These are phyloP conservation scores for Pedionomus torquatus DNA, from an alignment of 2,113 vertebrate genomes.

Conservation along the genomic window DNA sequence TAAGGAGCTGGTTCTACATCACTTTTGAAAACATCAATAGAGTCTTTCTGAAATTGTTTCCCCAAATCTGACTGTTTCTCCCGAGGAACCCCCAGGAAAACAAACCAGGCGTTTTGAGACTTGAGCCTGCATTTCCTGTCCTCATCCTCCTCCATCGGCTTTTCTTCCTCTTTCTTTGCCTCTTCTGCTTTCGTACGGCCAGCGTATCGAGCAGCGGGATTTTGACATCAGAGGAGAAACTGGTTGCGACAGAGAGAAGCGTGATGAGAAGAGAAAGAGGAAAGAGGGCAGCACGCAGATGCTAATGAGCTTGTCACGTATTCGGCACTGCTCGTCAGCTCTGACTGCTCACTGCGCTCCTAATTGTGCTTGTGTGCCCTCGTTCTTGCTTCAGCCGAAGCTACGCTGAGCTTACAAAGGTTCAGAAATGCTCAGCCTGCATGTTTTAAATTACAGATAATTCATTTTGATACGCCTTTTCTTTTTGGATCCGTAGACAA, in stretches of 20 bases:
- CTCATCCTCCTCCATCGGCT: not conserved
- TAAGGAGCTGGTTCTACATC: not conserved
- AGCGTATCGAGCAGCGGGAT: not conserved
- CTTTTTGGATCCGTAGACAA: not conserved
- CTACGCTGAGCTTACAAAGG: not conserved
- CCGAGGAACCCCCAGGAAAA: not conserved
- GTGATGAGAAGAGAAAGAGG: not conserved
- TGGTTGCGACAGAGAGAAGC: not conserved
- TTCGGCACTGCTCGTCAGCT: not conserved
- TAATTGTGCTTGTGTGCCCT: not conserved
- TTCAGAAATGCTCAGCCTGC: not conserved
- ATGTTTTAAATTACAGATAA: conserved; percentile 35
- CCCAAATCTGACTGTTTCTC: not conserved
- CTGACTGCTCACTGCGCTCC: not conserved
- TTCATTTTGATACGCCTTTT: not conserved
- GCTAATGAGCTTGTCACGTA: not conserved
- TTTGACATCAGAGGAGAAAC: conserved; percentile 53
- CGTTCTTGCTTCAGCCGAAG: not conserved
- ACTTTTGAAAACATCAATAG: not conserved
- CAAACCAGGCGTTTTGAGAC: not conserved
- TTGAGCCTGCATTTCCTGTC: not conserved
- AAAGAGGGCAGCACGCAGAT: not conserved
- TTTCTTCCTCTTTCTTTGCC: conserved; percentile 28
- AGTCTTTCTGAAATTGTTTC: not conserved
- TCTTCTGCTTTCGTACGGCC: conserved; percentile 23